Base-by-base conservation (phyloP, 1,140 invertebrate species). In the Platyscapa corneri region DNA sequence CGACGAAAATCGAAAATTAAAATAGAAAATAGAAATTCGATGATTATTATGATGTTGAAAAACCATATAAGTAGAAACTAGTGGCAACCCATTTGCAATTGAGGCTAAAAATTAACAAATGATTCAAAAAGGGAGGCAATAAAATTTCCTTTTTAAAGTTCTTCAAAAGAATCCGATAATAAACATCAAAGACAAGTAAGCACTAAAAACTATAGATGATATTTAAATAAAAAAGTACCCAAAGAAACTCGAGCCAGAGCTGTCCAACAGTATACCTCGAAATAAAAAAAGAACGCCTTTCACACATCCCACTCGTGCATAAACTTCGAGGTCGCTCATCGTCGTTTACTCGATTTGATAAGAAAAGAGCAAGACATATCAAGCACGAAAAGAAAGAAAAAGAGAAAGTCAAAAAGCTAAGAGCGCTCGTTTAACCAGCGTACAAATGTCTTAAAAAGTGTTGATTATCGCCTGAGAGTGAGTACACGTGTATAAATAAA, bases 291-390 rank as follows among this genome's bases (percentile, higher is more conserved):
- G 80, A 75, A 76, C 12, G 39, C 80, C 80, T 82, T 82, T 82
- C 80, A 82, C 80, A 42, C 49, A 74, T 74, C 67, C 49, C 80
- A 49, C 67, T 53, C 46, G 46, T 81, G 65, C 39, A 65, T 81
- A 81, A 81, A 74, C 80, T 60, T n/a, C 70, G 70, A 82, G 80
- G 80, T 74, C 80, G 80, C 32, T 49, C 79, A 81, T 82, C 80
- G 32, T 74, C 56, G 56, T 42, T 81, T 23, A 65, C 56, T 65
- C 46, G 27, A 67, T 37, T 64, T 18, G 53, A 65, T 46, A 84
- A 76, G 74, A 76, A 83, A 39, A 65, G 53, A 42, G 72, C 27
- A n/a, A 34, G 16, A 74, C 39, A 10, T 14, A n/a, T 18, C 8
- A 30, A 18, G 49, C 10, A n/a, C 53, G 46, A 14, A 60, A n/a